Percentiles rank a stretch among this genome's conserved stretches.
Evolutionary conservation across 37 sponge, comb jelly and placozoan genomes (phyloP).

Genomic region (Tethya wilhelma): DNA sequence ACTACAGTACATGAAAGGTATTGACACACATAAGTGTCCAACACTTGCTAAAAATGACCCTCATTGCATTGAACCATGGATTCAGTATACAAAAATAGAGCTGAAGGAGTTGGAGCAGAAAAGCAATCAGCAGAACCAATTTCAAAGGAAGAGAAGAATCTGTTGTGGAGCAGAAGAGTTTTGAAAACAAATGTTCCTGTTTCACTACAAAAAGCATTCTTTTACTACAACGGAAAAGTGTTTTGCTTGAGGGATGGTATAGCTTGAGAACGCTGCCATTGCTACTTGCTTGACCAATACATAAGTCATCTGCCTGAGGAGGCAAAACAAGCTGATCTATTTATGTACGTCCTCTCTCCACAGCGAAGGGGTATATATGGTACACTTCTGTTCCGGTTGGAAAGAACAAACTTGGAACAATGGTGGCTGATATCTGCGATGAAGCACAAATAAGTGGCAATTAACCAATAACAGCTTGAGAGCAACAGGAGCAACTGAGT

Average conservation of each 20-base stretch:
- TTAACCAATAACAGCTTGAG: too few species aligned
- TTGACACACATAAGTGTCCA: background rate
- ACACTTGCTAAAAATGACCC: background rate
- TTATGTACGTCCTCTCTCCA: too few species aligned
- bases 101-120: conserved; percentile 7
- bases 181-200: background rate
- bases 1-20: background rate
- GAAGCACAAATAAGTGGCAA: too few species aligned
- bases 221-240: conserved; percentile 7
- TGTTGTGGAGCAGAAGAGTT: background rate
- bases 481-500: too few species aligned
- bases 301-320: too few species aligned
- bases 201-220: background rate
- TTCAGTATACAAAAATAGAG: background rate
- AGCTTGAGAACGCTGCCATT: too few species aligned
- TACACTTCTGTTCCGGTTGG: too few species aligned
- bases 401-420: too few species aligned
- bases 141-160: background rate
- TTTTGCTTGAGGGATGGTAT: background rate
- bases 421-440: too few species aligned
- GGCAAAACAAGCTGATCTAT: too few species aligned
- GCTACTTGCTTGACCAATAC: too few species aligned
- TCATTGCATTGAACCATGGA: background rate
- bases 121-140: background rate
- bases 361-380: too few species aligned